Base-by-base conservation (phyloP, 2,888 invertebrate species). In the Agonopterix arenella region DNA sequence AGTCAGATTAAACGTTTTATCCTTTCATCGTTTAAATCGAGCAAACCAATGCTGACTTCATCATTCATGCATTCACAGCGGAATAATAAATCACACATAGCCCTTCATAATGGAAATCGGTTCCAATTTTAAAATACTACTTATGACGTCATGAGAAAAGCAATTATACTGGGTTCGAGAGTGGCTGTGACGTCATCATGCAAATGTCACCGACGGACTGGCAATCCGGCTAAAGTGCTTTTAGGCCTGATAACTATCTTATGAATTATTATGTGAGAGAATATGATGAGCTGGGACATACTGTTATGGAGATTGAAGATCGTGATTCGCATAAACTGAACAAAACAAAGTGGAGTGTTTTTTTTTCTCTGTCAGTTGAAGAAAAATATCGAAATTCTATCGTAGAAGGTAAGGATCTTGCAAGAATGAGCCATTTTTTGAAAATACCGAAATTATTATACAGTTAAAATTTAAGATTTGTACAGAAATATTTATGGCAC, bases 181-280 rank as follows among this genome's bases (percentile, higher is more conserved):
- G 66, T 76, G 76, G 66, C 70, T 72, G 72, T 76, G 75, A 75
- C 72, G 71, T 66, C 73, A 70, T 73, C 70, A 76, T 71, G 76
- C 75, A 80, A 78, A 80, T 79, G 68, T 70, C 57, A 59, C 54
- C 54, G 60, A 60, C 64, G 68, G 68, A 80, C 81, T 80, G 78
- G 65, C 80, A 82, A 80, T 83, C 73, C 66, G 52, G 67, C 62
- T 66, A 60, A 71, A 83, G 78, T 74, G 81, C 77, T 76, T 77
- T 76, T 71, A 76, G 68, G 65, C 61, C 60, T 67, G 66, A 76
- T 80, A 76, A 79, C 76, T 76, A 75, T 76, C 76, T 79, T 77
- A 75, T 76, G 72, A 77, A 80, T 76, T 73, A 69, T 68, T 70
- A 74, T 68, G 60, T 59, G 64, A 60, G 56, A 54, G 52, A 59